A percentile compares a stretch with the other conserved stretches of the same genome.
These are phyloP conservation scores for Cassiopea andromeda DNA, from an alignment of 30 jellyfish, hydroid and myxozoan species.

Conservation along the genomic window DNA sequence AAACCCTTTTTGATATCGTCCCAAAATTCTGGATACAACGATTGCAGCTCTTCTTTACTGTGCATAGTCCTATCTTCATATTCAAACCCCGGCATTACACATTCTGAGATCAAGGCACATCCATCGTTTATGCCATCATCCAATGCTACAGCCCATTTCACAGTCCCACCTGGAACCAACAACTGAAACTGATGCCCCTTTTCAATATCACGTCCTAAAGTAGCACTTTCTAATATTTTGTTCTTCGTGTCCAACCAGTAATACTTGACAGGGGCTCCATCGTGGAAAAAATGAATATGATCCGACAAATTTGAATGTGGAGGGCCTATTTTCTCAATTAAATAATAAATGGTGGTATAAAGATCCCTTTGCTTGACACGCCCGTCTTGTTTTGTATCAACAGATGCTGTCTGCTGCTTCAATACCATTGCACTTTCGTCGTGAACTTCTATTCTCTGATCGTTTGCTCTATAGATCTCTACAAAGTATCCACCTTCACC, in stretches of 20 bases:
- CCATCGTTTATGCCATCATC: conserved; percentile 39
- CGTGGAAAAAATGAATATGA: conserved; percentile 35
- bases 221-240: conserved; percentile 26
- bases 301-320: conserved; percentile 45
- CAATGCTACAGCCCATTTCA: conserved; percentile 60
- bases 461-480: conserved; percentile 22
- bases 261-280: conserved; percentile 53
- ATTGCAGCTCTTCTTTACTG: conserved; percentile 34
- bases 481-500: conserved; percentile 70
- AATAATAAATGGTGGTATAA: conserved; percentile 46
- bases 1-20: conserved; percentile 35
- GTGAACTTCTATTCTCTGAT: conserved; percentile 5
- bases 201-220: conserved; percentile 10
- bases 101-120: conserved; percentile 37
- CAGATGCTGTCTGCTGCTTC: not conserved
- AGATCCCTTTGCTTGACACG: conserved; percentile 21
- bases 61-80: conserved; percentile 30
- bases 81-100: conserved; percentile 46
- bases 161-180: conserved; percentile 34
- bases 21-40: conserved; percentile 51
- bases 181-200: conserved; percentile 42
- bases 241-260: conserved; percentile 45
- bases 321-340: conserved; percentile 28
- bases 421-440: conserved; percentile 6
- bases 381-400: not conserved